Base-by-base conservation (phyloP, 2,888 invertebrate species). In the Lottia scabra region DNA sequence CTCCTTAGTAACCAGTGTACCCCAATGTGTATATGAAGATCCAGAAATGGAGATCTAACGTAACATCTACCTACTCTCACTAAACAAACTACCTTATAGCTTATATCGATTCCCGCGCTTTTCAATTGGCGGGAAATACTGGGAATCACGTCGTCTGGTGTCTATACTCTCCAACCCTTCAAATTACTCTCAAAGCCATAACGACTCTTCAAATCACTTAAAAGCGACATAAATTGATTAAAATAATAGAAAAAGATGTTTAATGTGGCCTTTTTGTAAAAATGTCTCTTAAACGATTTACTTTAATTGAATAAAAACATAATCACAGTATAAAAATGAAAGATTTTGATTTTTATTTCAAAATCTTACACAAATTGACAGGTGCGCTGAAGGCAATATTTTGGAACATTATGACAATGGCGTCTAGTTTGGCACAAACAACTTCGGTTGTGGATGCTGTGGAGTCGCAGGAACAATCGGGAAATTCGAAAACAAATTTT, bases 231-330 rank as follows among this genome's bases (percentile, higher is more conserved):
- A 23, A 56, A 56, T 56, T 56, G 56, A 56, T 56, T 56, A 56
- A 56, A 56, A 56, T 56, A 56, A 56, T 56, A 56, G 10, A 38
- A 56, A 56, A 56, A 56, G 19, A 23, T 56, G 56, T 23, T 56
- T 23, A 56, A 56, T 56, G 23, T 23, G 19, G 19, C 56, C 56
- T 23, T 56, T 56, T 56, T 56, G 19, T 23, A 56, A 56, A 56
- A 56, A 56, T 56, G 56, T 19, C 56, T 56, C 56, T 56, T 56
- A 56, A 56, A 56, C 56, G 56, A 56, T 56, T 56, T 56, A 56
- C 56, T 19, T 56, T 56, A 56, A 56, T 56, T 19, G 19, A 56
- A 19, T 56, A 56, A 56, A 56, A 56, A 19, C 38, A 38, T 38
- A 38, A 38, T 38, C 5, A 38, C 8, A 38, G 38, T 38, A 38